These are phyloP conservation scores for Selene dorsalis DNA, from an alignment of 2,797 vertebrate genomes.

Conservation along the genomic window DNA sequence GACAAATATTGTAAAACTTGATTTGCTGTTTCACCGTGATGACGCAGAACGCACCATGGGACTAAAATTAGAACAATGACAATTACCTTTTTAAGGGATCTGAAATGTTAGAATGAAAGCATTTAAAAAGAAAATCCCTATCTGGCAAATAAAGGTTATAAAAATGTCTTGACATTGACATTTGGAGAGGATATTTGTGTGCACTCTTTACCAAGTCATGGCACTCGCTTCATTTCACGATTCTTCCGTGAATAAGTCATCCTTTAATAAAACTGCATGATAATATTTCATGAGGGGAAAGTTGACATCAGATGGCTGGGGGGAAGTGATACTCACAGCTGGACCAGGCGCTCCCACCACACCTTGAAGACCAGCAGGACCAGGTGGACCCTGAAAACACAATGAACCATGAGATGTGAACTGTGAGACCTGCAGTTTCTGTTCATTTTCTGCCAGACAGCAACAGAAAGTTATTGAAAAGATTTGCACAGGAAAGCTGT, in stretches of 20 bases:
- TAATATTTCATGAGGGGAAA: conserved; percentile 4
- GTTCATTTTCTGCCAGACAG: neutral
- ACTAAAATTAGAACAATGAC: conserved; percentile 4
- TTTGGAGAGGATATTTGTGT: conserved; percentile 15
- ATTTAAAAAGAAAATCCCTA: neutral
- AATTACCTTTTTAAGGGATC: neutral
- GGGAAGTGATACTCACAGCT: conserved; percentile 89
- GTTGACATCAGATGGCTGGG: neutral
- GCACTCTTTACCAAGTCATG: neutral
- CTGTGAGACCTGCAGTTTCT: neutral
- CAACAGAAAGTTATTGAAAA: conserved; percentile 1
- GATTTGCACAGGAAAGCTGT: neutral
- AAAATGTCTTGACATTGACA: conserved; percentile 15
- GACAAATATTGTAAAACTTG: conserved; percentile 36
- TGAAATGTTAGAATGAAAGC: neutral
- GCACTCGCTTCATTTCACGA: neutral
- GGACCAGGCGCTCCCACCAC: conserved; percentile 96
- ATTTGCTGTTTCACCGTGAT: conserved; percentile 29
- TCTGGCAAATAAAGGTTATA: conserved; percentile 18
- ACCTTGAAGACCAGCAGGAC: conserved; percentile 93
- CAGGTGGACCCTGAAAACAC: conserved; percentile 91
- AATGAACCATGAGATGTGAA: neutral
- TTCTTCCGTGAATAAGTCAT: neutral
- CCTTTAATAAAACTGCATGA: neutral
- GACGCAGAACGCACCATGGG: conserved; percentile 1